A percentile compares a stretch with the other conserved stretches of the same genome.
Conservation (phyloP, 2,797 vertebrate genomes). For the Galagoides demidoff region DNA sequence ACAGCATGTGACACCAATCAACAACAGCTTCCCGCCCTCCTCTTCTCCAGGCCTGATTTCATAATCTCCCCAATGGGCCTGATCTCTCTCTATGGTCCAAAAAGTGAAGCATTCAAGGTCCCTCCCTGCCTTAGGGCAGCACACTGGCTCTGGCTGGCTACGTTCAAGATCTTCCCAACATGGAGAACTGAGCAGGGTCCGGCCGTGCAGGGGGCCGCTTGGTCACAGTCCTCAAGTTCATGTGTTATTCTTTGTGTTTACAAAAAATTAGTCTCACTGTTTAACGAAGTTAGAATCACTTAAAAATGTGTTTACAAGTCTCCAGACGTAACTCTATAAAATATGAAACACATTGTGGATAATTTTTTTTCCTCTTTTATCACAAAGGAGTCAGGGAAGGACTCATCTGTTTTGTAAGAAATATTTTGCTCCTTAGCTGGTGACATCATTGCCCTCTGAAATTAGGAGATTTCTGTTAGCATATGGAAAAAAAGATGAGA, state of each 20-base stretch:
- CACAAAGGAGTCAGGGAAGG: slow-evolving; percentile 74
- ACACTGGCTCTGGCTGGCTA: neutral
- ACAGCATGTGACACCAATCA: slow-evolving; percentile 60
- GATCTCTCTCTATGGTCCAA: slow-evolving; percentile 13
- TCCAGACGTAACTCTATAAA: slow-evolving; percentile 60
- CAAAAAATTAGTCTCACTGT: slow-evolving; percentile 34
- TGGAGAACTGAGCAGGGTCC: neutral
- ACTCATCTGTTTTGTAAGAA: slow-evolving; percentile 81
- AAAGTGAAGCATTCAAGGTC: slow-evolving; percentile 52
- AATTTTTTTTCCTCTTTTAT: slow-evolving; percentile 20
- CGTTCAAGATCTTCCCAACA: neutral
- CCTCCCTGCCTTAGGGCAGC: slow-evolving; percentile 51
- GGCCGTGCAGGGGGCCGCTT: neutral
- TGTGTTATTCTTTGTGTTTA: slow-evolving; percentile 55
- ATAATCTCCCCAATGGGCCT: slow-evolving; percentile 39
- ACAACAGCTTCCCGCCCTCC: neutral
- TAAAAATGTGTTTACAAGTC: slow-evolving; percentile 60
- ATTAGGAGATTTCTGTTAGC: slow-evolving; percentile 84
- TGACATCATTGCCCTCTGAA: slow-evolving; percentile 85
- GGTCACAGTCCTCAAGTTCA: neutral
- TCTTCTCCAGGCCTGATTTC: slow-evolving; percentile 43
- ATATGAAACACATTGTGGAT: slow-evolving; percentile 48
- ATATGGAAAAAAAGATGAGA: slow-evolving; percentile 82
- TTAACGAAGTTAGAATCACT: slow-evolving; percentile 59
- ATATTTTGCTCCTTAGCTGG: slow-evolving; percentile 83